Evolutionary conservation across 2,113 vertebrate species (phyloP).

Genomic region (Hyperoodon ampullatus): DNA sequence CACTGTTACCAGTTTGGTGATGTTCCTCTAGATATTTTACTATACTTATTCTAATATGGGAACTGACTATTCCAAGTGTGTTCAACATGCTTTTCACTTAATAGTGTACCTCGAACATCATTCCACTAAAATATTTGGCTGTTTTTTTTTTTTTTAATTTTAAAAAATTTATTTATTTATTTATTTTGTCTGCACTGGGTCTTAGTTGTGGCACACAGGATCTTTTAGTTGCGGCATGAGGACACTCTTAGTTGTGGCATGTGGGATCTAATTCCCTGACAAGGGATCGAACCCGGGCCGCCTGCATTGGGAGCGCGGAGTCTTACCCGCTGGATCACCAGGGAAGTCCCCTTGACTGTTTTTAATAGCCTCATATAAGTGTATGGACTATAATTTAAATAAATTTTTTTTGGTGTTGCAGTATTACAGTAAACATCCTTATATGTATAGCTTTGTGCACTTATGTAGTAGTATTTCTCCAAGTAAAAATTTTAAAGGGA

Average conservation of each 20-base stretch:
- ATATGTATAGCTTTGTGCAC: not conserved
- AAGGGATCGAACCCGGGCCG: too few species aligned
- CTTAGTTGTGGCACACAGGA: too few species aligned
- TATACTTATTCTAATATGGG: not conserved
- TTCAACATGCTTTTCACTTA: not conserved
- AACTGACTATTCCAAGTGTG: not conserved
- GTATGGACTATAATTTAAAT: not conserved
- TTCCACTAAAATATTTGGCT: conserved; percentile 8
- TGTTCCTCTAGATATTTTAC: conserved; percentile 2
- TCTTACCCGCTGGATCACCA: too few species aligned
- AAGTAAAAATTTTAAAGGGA: conserved; percentile 35
- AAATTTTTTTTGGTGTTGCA: not conserved
- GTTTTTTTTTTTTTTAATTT: not conserved
- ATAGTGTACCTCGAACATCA: not conserved
- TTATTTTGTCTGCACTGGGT: too few species aligned
- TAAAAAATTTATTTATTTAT: too few species aligned
- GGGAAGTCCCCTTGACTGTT: not conserved
- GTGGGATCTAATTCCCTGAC: too few species aligned
- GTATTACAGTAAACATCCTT: not conserved
- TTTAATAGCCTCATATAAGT: conserved; percentile 30
- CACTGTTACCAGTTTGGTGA: not conserved
- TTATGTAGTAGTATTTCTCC: conserved; percentile 1
- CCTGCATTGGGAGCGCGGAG: too few species aligned
- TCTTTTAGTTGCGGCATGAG: too few species aligned
- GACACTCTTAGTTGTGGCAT: too few species aligned